phyloP scores from a whole-genome alignment of 2,113 vertebrate species.

The Plestiodon gilberti region DNA sequence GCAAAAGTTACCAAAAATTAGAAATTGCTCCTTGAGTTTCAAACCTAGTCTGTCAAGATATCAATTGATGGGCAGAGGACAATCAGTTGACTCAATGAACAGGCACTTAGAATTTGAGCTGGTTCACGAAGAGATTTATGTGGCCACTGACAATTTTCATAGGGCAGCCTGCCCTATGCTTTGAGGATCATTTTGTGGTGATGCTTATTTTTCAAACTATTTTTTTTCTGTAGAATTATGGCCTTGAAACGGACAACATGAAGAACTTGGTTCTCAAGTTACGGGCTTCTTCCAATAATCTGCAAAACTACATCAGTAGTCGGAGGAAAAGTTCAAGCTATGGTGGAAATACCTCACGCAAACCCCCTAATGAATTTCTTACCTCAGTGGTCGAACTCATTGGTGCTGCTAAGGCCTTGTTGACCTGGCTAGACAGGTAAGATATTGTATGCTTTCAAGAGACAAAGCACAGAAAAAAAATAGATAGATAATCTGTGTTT shows the following conservation, averaged over 20 bases:
- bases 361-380: slow-evolving; percentile 94
- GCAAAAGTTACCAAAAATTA: not conserved
- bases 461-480: not conserved
- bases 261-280: slow-evolving; percentile 92
- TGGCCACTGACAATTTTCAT: not conserved
- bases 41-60: not conserved
- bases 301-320: slow-evolving; percentile 89
- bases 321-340: slow-evolving; percentile 84
- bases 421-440: slow-evolving; percentile 96
- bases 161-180: not conserved
- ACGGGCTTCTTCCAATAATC: slow-evolving; percentile 85
- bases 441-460: not conserved
- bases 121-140: not conserved
- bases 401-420: slow-evolving; percentile 91
- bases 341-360: slow-evolving; percentile 83
- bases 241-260: slow-evolving; percentile 95
- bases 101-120: not conserved
- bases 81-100: not conserved
- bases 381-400: slow-evolving; percentile 97
- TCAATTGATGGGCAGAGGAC: not conserved
- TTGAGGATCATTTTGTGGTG: not conserved
- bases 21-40: not conserved
- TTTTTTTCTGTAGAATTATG: slow-evolving; percentile 88
- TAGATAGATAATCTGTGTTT: not conserved
- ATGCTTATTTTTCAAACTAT: not conserved